These are phyloP conservation scores for Xiphydria camelus DNA, from an alignment of 2,888 invertebrate species.

Conservation along the genomic window DNA sequence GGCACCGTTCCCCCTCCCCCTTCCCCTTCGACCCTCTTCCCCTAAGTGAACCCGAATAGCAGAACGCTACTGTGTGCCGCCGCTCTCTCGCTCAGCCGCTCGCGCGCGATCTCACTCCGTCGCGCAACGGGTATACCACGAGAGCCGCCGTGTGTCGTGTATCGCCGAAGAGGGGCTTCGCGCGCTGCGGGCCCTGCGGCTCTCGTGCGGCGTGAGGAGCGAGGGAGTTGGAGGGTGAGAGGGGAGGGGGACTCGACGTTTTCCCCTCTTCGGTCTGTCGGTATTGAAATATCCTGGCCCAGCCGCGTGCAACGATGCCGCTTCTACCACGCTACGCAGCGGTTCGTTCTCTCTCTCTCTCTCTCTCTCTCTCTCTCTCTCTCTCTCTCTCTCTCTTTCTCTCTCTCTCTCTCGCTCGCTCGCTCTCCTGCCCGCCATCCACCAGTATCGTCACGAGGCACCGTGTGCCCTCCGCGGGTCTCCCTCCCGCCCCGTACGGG, in stretches of 20 bases:
- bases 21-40: conserved; percentile 5
- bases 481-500: conserved; percentile 18
- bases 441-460: conserved; percentile 1
- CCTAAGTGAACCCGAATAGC: conserved; percentile 36
- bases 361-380: conserved; percentile 4
- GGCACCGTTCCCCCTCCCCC: conserved; percentile 4
- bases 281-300: conserved; percentile 49
- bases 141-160: conserved; percentile 11
- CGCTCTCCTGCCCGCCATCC: conserved; percentile 11
- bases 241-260: conserved; percentile 14
- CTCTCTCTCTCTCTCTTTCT: conserved; percentile 8
- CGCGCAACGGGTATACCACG: conserved; percentile 13
- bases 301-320: conserved; percentile 47
- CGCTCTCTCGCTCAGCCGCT: conserved; percentile 8
- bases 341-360: conserved; percentile 18
- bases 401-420: conserved; percentile 4
- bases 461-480: conserved; percentile 8
- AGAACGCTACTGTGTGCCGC: conserved; percentile 29
- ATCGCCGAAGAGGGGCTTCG: conserved; percentile 12
- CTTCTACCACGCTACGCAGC: conserved; percentile 33
- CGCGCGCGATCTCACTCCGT: conserved; percentile 5
- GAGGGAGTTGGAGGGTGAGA: conserved; percentile 12
- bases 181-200: conserved; percentile 12
- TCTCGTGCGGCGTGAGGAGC: conserved; percentile 8
- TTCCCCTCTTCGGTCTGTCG: conserved; percentile 26